Evolutionary conservation across 2,888 invertebrate genomes (phyloP), one percentile per base, ranked within the genome.

Genomic region (Melinaea marsaeus): DNA sequence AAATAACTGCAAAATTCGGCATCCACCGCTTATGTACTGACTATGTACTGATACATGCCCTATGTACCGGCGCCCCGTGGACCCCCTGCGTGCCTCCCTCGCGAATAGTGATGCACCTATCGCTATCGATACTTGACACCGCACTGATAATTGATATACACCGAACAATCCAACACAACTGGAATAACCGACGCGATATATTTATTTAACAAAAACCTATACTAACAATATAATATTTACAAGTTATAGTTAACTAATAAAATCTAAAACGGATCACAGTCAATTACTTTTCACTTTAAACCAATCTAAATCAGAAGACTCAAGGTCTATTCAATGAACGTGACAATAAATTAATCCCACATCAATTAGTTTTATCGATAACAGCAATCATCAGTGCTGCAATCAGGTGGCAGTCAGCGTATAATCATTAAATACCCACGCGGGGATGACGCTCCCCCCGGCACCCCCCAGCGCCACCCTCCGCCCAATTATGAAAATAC

Each of bases 381-480:
- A 74, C 72, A 73, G 74, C 78, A 78, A 81, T 83, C 83, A 84
- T 84, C 83, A 76, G 75, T 73, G 76, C 85, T 79, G 87, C 89
- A 87, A 90, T 88, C 89, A 88, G 90, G 85, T 88, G 86, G 89
- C 86, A 88, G 90, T 89, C 90, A 90, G 86, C 91, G 87, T 86
- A 88, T 88, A 90, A 90, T 89, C 90, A 90, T 90, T 91, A 90
- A 90, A 90, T 90, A 89, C 89, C 88, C 89, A 84, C 86, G 86
- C 86, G 78, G 85, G 87, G 88, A 85, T 76, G 82, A 85, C 85
- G 85, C 83, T 86, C 88, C 85, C 83, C 83, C 87, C 87, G 85
- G 83, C 83, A 83, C 85, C 87, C 84, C 70, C 84, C 84, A 80
- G 84, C 67, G 74, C 66, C 74, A 76, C 71, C 85, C 80, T 83